phyloP scores from a whole-genome alignment of 2,888 invertebrate species.

The Crossocerus cetratus region DNA sequence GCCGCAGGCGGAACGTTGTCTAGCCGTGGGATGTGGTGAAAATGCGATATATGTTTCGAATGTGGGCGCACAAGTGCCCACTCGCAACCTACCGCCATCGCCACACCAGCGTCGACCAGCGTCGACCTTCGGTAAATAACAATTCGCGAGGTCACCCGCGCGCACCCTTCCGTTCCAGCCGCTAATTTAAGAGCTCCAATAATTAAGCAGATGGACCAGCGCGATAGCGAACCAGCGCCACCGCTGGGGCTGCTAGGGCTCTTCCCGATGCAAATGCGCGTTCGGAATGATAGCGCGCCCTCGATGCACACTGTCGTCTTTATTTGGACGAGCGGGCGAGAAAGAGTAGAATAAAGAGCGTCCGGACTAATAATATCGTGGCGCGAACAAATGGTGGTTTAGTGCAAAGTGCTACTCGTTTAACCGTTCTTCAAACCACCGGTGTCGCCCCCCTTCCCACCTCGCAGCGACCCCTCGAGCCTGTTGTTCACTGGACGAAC shows the following conservation, averaged over 20 bases:
- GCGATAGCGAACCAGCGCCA: too few species aligned
- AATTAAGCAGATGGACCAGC: neutral
- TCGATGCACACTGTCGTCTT: too few species aligned
- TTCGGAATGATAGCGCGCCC: too few species aligned
- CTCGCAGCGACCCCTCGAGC: neutral
- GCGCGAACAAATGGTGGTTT: constrained; percentile 15
- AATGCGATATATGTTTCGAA: constrained; percentile 6
- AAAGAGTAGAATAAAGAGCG: constrained; percentile 6
- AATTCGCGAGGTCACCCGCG: neutral
- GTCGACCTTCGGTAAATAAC: neutral
- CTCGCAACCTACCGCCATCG: neutral
- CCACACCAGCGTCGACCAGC: neutral
- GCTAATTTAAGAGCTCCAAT: neutral
- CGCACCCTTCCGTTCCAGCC: neutral
- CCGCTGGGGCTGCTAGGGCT: too few species aligned
- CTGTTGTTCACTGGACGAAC: neutral
- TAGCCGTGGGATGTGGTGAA: constrained; percentile 18
- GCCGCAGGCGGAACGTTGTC: constrained; percentile 30
- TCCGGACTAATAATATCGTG: constrained; percentile 10
- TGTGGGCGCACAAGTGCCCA: neutral
- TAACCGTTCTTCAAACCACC: neutral
- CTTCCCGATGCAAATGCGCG: too few species aligned
- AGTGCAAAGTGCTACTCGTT: constrained; percentile 11
- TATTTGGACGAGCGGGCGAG: neutral
- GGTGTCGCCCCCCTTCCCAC: neutral